Evolutionary conservation across 1,140 invertebrate genomes (phyloP).

Genomic region (Piezodorus guildinii): DNA sequence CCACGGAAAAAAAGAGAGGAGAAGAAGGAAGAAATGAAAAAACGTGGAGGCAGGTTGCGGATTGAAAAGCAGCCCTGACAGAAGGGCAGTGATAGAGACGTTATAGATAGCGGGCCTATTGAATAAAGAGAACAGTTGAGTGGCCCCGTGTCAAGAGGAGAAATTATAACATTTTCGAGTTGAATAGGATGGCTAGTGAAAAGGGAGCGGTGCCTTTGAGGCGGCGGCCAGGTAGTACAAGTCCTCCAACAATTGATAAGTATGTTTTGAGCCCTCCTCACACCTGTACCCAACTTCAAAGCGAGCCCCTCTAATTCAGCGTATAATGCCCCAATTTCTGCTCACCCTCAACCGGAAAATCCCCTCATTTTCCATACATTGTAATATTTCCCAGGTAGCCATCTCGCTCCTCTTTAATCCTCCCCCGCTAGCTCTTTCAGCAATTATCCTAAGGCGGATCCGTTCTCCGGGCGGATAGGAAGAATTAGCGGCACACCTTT

Average conservation of each 20-base stretch:
- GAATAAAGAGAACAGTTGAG: constrained; percentile 1
- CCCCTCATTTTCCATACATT: constrained; percentile 15
- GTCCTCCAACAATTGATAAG: constrained; percentile 8
- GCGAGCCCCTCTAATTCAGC: constrained; percentile 4
- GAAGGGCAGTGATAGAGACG: background rate
- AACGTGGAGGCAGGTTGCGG: background rate
- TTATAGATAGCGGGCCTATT: background rate
- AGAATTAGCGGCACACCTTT: background rate
- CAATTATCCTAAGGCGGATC: background rate
- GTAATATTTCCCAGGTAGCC: constrained; percentile 13
- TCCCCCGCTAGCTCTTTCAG: background rate
- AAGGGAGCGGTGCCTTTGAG: constrained; percentile 3
- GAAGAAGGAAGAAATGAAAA: too few relatives aligned
- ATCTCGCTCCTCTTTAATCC: background rate
- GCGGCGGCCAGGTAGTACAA: constrained; percentile 7
- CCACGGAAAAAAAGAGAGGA: too few relatives aligned
- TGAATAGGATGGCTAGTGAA: background rate
- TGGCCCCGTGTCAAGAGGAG: background rate
- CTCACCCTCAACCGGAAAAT: constrained; percentile 6
- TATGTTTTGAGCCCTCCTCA: constrained; percentile 8
- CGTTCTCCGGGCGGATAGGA: background rate
- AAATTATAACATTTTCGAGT: constrained; percentile 12
- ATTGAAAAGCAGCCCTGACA: background rate
- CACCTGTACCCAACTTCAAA: constrained; percentile 9
- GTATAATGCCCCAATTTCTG: constrained; percentile 14